Evolutionary conservation across 2,113 vertebrate species (phyloP).

Genomic region (Oxyura jamaicensis): DNA sequence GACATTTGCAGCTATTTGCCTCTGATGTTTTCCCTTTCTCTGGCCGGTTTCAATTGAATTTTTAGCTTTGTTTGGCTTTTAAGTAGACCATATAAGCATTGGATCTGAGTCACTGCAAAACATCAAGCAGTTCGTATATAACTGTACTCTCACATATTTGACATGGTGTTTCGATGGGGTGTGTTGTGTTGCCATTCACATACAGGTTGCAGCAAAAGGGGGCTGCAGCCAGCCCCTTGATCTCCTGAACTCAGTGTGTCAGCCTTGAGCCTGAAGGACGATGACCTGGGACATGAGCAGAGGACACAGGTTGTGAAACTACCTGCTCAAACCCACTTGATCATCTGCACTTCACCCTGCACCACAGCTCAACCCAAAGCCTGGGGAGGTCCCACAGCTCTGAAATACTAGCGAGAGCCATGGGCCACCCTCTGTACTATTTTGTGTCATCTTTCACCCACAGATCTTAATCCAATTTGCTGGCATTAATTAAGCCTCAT

Average conservation of each 20-base stretch:
- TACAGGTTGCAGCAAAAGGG: neutral
- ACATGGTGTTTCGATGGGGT: neutral
- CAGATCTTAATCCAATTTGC: neutral
- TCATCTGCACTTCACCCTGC: neutral
- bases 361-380: neutral
- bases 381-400: neutral
- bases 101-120: neutral
- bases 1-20: neutral
- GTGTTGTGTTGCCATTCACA: neutral
- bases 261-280: neutral
- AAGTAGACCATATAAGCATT: neutral
- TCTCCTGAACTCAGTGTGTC: neutral
- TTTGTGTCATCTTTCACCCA: neutral
- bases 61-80: neutral
- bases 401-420: neutral
- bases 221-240: neutral
- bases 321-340: neutral
- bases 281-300: neutral
- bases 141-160: neutral
- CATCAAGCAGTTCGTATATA: neutral
- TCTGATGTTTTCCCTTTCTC: neutral
- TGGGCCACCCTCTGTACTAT: neutral
- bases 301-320: neutral
- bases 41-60: neutral
- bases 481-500: constrained; percentile 9